Evolutionary conservation across 1,140 invertebrate species (phyloP), one percentile per base, ranked within the genome.

Genomic region (Globodera ellingtonae): DNA sequence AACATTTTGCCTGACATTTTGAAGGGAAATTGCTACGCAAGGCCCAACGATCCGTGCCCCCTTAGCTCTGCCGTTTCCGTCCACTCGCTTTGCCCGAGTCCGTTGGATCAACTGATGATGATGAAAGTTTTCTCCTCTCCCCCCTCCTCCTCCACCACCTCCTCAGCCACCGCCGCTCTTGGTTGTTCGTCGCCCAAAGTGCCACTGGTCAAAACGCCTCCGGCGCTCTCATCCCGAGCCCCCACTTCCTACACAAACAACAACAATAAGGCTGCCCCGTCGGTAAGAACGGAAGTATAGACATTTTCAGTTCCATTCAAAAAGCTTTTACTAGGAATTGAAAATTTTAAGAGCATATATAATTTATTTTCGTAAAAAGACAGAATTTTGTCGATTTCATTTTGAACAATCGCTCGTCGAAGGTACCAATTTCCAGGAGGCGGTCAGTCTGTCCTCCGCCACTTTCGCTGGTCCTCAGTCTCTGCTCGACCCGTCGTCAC

Each of bases 81-180:
- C 0, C 52, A 44, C 44, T 44, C 35, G 35, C 6, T 75, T 9
- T 56, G 73, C 15, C 21, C 62, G 4, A 77, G 62, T 69, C 75
- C 75, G 13, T 67, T 77, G 21, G 75, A 77, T 47, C 62, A 69
- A 13, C 50, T 77, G 48, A 77, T 77, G 13, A 76, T 70, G 18
- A 56, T 76, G 8, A 13, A n/a, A 48, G 24, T 24, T 3, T 24
- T 10, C 56, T n/a, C 59, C 18, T 24, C 18, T 18, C 24, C 52
- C 52, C 15, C 13, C 15, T 46, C 6, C 15, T 48, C 59, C 4
- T 44, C 46, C 13, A 9, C 75, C 21, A 8, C 75, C 13, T 0
- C 75, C 7, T 77, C 74, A 5, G 48, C 74, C n/a, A 18, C 74
- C 6, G 0, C 74, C 7, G 9, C 50, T 15, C 56, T 24, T 24